Evolutionary conservation across 2,888 invertebrate genomes (phyloP).

Genomic region (Epinotia demarniana): DNA sequence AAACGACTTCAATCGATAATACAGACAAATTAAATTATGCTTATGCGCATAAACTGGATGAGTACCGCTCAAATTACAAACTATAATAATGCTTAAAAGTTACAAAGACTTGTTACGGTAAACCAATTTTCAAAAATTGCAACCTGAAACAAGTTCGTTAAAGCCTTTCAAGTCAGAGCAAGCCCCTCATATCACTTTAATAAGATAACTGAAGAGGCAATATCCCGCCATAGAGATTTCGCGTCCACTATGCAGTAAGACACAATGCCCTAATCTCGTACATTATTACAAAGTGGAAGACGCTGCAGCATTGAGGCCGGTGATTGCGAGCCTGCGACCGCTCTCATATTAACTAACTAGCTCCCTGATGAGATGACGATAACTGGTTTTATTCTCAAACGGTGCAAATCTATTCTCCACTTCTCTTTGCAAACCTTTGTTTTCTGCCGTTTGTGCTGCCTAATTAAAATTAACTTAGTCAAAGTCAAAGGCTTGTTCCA

Average conservation of each 20-base stretch:
- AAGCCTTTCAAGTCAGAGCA: slow-evolving; percentile 42
- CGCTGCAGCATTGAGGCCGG: slow-evolving; percentile 38
- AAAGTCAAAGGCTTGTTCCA: slow-evolving; percentile 42
- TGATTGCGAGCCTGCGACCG: slow-evolving; percentile 33
- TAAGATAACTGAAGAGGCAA: slow-evolving; percentile 56
- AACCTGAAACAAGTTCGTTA: slow-evolving; percentile 43
- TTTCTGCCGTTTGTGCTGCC: slow-evolving; percentile 36
- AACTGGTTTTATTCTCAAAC: slow-evolving; percentile 31
- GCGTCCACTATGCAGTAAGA: slow-evolving; percentile 51
- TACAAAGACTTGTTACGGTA: slow-evolving; percentile 25
- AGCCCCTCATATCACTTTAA: slow-evolving; percentile 51
- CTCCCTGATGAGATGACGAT: slow-evolving; percentile 34
- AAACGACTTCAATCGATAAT: neutral
- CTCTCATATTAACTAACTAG: slow-evolving; percentile 42
- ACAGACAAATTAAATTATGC: neutral
- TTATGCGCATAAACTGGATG: neutral
- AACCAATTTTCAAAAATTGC: slow-evolving; percentile 37
- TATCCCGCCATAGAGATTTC: slow-evolving; percentile 59
- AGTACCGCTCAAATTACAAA: slow-evolving; percentile 7
- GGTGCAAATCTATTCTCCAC: slow-evolving; percentile 37
- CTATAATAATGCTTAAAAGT: slow-evolving; percentile 12
- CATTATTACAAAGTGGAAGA: slow-evolving; percentile 44
- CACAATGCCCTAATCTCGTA: slow-evolving; percentile 46
- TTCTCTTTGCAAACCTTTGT: slow-evolving; percentile 37
- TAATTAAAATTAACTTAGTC: slow-evolving; percentile 44